Evolutionary conservation across 2,797 vertebrate species (phyloP).

Genomic region (Brotula barbata): DNA sequence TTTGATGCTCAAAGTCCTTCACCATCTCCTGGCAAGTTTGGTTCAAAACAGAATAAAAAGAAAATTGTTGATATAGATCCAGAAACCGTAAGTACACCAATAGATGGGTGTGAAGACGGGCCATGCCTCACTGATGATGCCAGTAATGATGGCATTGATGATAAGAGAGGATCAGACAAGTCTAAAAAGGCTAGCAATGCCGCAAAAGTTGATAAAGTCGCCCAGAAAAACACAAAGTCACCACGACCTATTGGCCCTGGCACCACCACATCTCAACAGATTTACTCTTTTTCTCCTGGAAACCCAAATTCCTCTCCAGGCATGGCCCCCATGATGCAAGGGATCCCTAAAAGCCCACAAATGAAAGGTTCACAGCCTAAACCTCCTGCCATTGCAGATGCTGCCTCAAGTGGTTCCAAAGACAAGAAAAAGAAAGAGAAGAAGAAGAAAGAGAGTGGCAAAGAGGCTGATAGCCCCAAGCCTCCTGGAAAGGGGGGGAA

Average conservation of each 20-base stretch:
- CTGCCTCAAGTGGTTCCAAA: constrained; percentile 86
- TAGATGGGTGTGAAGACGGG: constrained; percentile 94
- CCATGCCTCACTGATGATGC: constrained; percentile 90
- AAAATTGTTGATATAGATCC: constrained; percentile 87
- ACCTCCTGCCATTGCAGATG: constrained; percentile 87
- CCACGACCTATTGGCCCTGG: constrained; percentile 87
- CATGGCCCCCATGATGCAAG: constrained; percentile 87
- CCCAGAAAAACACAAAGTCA: constrained; percentile 92
- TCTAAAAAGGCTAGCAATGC: constrained; percentile 85
- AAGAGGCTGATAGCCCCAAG: constrained; percentile 89
- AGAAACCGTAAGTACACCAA: constrained; percentile 85
- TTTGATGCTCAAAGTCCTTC: constrained; percentile 94
- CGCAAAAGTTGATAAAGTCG: constrained; percentile 88
- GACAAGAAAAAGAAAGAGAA: constrained; percentile 98
- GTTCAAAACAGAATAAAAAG: constrained; percentile 93
- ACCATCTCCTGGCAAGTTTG: constrained; percentile 90
- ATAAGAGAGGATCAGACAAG: constrained; percentile 88
- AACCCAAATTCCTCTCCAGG: constrained; percentile 85
- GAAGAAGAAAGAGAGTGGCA: constrained; percentile 90
- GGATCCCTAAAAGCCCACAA: constrained; percentile 91
- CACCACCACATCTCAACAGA: constrained; percentile 86
- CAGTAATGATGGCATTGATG: constrained; percentile 94
- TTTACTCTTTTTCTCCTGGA: constrained; percentile 90
- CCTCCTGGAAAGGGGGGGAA: constrained; percentile 87
- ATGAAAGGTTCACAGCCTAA: constrained; percentile 93